A percentile compares a stretch with the other conserved stretches of the same genome.
Conservation (phyloP, 2,888 invertebrate species). For the Tetrapedia diversipes region DNA sequence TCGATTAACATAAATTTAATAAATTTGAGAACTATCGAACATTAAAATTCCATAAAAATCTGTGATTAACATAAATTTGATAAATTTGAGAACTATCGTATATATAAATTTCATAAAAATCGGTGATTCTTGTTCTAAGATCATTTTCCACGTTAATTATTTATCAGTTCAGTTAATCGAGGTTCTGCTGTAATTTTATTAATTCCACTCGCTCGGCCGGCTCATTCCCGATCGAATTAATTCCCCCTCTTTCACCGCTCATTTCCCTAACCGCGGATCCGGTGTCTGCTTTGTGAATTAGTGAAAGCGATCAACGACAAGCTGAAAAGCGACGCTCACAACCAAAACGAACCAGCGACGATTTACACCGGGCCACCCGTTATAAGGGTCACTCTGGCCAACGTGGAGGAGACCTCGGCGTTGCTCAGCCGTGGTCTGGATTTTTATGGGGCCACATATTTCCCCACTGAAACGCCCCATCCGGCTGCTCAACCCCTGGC, state of each 20-base stretch:
- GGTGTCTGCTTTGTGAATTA: slow-evolving; percentile 60
- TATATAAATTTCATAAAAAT: too few relatives aligned
- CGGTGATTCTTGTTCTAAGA: too few relatives aligned
- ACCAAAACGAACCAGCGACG: slow-evolving; percentile 80
- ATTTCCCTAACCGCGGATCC: slow-evolving; percentile 30
- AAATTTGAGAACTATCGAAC: too few relatives aligned
- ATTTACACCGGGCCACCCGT: slow-evolving; percentile 81
- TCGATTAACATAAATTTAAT: too few relatives aligned
- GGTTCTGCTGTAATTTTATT: slow-evolving; percentile 12
- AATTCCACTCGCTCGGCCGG: slow-evolving; percentile 17
- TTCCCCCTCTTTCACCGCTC: slow-evolving; percentile 14
- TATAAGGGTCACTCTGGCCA: slow-evolving; percentile 83
- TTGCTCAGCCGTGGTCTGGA: slow-evolving; percentile 92
- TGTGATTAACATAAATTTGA: too few relatives aligned
- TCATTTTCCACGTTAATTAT: too few relatives aligned
- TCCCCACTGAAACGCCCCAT: slow-evolving; percentile 91
- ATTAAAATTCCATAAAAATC: too few relatives aligned
- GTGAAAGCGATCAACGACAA: slow-evolving; percentile 80
- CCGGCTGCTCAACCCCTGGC: slow-evolving; percentile 84
- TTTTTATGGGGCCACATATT: slow-evolving; percentile 94
- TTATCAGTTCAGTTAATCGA: not conserved
- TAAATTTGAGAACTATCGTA: too few relatives aligned
- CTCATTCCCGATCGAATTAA: slow-evolving; percentile 33
- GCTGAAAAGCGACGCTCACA: slow-evolving; percentile 78
- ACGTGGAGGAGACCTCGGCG: slow-evolving; percentile 84